A percentile compares a stretch with the other conserved stretches of the same genome.
phyloP scores from a whole-genome alignment of 2,113 vertebrate species.

The Mormyrus iriodes region DNA sequence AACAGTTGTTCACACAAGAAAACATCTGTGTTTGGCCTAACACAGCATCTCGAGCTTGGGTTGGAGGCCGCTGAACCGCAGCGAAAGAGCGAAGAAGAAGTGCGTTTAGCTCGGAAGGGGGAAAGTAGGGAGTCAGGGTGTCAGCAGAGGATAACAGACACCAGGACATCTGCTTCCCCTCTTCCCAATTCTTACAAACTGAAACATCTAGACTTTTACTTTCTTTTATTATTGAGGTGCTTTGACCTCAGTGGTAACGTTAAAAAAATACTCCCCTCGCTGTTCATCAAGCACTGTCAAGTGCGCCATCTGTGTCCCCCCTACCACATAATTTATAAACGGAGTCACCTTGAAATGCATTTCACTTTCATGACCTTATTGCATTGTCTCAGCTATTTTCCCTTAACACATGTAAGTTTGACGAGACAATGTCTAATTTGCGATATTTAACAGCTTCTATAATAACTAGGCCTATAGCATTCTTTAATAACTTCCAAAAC shows the following conservation, averaged over 20 bases:
- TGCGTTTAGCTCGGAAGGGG: not conserved
- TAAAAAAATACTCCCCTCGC: not conserved
- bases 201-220: not conserved
- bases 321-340: not conserved
- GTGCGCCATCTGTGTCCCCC: constrained; percentile 4
- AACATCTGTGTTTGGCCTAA: not conserved
- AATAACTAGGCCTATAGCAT: not conserved
- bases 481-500: not conserved
- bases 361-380: constrained; percentile 2
- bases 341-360: constrained; percentile 7
- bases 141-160: not conserved
- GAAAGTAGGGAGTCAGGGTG: not conserved
- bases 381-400: not conserved
- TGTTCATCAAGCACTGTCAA: constrained; percentile 5
- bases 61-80: not conserved
- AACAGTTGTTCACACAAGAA: constrained; percentile 11
- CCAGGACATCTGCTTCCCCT: not conserved
- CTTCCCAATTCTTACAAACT: not conserved
- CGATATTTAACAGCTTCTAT: not conserved
- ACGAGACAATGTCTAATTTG: not conserved
- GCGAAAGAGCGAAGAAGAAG: not conserved
- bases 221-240: not conserved
- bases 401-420: not conserved
- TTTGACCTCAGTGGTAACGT: not conserved
- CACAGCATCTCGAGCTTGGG: not conserved